Conservation (phyloP, 2,113 vertebrate genomes). For the Vidua chalybeata region DNA sequence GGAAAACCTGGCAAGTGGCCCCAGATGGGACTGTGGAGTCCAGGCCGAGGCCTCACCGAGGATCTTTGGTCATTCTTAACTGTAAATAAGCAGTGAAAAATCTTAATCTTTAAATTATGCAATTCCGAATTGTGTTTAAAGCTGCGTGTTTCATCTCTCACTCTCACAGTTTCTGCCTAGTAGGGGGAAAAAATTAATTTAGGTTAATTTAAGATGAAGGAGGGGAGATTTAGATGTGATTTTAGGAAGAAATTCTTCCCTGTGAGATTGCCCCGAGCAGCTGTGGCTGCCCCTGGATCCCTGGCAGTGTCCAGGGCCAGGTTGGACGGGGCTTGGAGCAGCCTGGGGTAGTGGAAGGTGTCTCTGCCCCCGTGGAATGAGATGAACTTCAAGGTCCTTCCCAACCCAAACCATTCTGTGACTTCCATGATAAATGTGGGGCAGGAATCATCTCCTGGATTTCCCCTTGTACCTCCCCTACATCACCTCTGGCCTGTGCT, state of each 20-base stretch:
- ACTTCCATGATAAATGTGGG: neutral
- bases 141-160: fast-evolving
- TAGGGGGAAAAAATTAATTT: neutral
- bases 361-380: neutral
- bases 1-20: neutral
- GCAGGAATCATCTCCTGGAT: neutral
- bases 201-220: neutral
- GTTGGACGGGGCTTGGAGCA: fast-evolving
- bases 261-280: neutral
- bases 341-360: fast-evolving
- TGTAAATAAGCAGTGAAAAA: neutral
- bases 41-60: fast-evolving
- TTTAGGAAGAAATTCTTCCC: neutral
- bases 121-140: neutral
- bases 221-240: neutral
- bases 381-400: neutral
- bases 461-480: neutral
- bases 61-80: neutral
- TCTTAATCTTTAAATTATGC: neutral
- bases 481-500: neutral
- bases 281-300: neutral
- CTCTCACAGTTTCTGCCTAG: neutral
- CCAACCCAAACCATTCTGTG: neutral
- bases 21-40: neutral
- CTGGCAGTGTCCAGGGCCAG: neutral